Evolutionary conservation across 2,888 invertebrate species (phyloP).

Genomic region (Epicampocera succincta): DNA sequence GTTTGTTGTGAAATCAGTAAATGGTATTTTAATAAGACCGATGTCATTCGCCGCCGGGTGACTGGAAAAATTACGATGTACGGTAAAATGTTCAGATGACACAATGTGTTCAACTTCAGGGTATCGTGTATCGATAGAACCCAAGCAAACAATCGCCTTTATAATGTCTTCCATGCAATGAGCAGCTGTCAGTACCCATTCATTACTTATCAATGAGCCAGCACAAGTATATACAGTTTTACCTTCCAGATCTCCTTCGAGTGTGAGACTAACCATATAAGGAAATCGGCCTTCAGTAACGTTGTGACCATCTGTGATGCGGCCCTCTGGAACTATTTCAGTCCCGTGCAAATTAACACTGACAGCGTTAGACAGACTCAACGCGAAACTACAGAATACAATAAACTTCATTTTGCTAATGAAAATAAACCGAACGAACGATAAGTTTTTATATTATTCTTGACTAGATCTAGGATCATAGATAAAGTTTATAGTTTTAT

Average conservation of each 20-base stretch:
- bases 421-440: too few relatives aligned
- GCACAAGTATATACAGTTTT: neutral
- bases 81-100: neutral
- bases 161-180: neutral
- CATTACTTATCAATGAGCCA: neutral
- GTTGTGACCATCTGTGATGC: neutral
- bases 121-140: neutral
- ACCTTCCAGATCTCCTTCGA: neutral
- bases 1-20: neutral
- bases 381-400: too few relatives aligned
- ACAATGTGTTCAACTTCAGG: neutral
- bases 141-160: neutral
- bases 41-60: neutral
- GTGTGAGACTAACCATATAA: neutral
- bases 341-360: too few relatives aligned
- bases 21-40: neutral
- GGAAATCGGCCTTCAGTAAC: neutral
- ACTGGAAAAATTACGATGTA: neutral
- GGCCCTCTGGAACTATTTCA: too few relatives aligned
- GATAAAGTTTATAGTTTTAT: too few relatives aligned
- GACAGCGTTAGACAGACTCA: too few relatives aligned
- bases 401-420: too few relatives aligned
- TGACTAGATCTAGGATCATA: too few relatives aligned
- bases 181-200: neutral
- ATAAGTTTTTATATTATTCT: too few relatives aligned